Base-by-base conservation (phyloP, 1,140 invertebrate genomes). In the Coelopa frigida region DNA sequence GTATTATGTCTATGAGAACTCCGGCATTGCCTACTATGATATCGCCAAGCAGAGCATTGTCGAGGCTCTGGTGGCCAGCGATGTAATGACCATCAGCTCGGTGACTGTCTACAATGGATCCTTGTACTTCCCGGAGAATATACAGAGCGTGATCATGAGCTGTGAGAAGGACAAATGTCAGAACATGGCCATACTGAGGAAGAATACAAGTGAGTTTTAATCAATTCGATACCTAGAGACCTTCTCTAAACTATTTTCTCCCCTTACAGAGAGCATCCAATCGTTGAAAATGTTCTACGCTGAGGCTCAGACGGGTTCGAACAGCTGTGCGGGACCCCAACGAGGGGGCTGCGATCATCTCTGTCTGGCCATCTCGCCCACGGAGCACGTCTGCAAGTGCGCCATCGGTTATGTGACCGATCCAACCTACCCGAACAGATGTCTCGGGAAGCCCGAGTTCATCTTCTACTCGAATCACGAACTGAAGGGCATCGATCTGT, bases 401-500 rank as follows among this genome's bases (percentile, higher is more conserved):
- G 83, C 88, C 3, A 75, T 80, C 22, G 89, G 89, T 2, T 89
- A 83, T 69, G 52, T 59, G 15, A 54, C 72, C 12, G 74, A 82
- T 61, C 72, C 75, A 2, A 66, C 68, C 10, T 51, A 58, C 54
- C 53, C 60, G 0, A 72, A 59, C 14, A 68, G 68, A 27, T 80
- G 78, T 48, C 50, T 75, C 4, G 73, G 74, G 37, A 52, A 58
- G 22, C 73, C 80, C 32, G 80, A 84, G 38, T 84, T 90, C 54
- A 57, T 92, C 14, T 74, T 92, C 51, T 91, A 84, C 67, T 85
- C 87, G 0, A 81, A 81, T 58, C 83, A 80, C 73, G 85, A 88
- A 56, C 76, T 92, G 17, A 78, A 78, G 51, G 89, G 87, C 3
- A 67, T 86, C 20, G 61, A 75, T 15, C 62, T 87, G 48, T 47